phyloP scores from a whole-genome alignment of 2,888 invertebrate species.

The Nowickia ferox region DNA sequence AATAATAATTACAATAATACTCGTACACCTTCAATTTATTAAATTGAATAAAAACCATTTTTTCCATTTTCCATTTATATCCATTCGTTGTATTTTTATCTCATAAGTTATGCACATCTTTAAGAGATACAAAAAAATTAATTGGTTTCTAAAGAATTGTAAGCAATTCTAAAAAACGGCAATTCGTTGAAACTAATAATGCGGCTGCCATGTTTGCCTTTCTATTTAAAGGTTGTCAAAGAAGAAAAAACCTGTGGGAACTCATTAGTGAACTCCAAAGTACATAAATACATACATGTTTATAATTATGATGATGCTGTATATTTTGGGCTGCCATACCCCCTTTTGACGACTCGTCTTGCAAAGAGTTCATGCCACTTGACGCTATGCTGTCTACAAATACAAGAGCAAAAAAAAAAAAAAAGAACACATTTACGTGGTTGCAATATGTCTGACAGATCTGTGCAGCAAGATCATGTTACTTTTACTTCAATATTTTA shows the following conservation, averaged over 20 bases:
- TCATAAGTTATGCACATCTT: no score
- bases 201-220: constrained; percentile 62
- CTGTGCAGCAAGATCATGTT: constrained; percentile 64
- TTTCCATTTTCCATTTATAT: no score
- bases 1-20: no score
- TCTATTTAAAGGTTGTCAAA: constrained; percentile 59
- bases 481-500: constrained; percentile 44
- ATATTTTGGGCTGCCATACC: constrained; percentile 40
- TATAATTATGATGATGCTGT: constrained; percentile 32
- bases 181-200: constrained; percentile 74
- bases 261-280: constrained; percentile 31
- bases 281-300: constrained; percentile 1
- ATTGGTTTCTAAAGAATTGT: constrained; percentile 67
- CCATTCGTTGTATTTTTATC: no score
- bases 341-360: background rate
- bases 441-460: constrained; percentile 58
- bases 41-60: no score
- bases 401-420: constrained; percentile 7
- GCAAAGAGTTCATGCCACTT: constrained; percentile 64
- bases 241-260: constrained; percentile 68
- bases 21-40: no score
- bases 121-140: constrained; percentile 1
- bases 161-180: constrained; percentile 71
- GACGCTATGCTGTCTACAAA: constrained; percentile 72
- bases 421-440: constrained; percentile 20